phyloP scores from a whole-genome alignment of 2,797 vertebrate species.

The Eidolon dupreanum region DNA sequence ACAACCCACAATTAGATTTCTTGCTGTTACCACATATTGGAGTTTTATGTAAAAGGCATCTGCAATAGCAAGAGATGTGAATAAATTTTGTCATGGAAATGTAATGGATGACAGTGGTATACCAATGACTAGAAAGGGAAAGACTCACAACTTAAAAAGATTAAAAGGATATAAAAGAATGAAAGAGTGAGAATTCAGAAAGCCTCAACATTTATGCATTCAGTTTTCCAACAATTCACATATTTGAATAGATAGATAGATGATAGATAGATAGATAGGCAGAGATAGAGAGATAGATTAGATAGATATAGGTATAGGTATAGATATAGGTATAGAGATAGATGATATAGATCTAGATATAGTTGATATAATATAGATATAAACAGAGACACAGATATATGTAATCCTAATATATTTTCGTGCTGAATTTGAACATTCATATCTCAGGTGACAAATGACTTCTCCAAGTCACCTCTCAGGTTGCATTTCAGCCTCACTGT shows the following conservation, averaged over 20 bases:
- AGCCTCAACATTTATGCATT: background rate
- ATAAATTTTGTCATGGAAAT: conserved; percentile 11
- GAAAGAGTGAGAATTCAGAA: background rate
- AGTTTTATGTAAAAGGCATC: background rate
- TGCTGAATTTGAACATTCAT: background rate
- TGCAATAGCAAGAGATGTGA: background rate
- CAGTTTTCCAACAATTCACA: background rate
- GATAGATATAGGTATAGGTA: too few species aligned
- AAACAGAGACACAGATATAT: background rate
- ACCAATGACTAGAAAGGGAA: background rate
- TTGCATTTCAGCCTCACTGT: background rate
- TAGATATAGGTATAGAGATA: too few species aligned
- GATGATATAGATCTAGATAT: background rate
- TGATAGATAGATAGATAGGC: background rate
- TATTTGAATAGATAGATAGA: background rate
- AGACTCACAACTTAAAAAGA: background rate
- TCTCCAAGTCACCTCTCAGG: conserved; percentile 8
- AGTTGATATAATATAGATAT: background rate
- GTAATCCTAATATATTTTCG: background rate
- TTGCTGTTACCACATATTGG: too few species aligned
- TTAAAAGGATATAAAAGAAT: background rate
- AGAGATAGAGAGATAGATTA: background rate
- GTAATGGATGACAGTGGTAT: background rate
- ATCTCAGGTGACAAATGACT: conserved; percentile 12
- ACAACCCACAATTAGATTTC: too few species aligned